Conservation (phyloP, 2,113 vertebrate genomes). For the Potamarius usumacintae region DNA sequence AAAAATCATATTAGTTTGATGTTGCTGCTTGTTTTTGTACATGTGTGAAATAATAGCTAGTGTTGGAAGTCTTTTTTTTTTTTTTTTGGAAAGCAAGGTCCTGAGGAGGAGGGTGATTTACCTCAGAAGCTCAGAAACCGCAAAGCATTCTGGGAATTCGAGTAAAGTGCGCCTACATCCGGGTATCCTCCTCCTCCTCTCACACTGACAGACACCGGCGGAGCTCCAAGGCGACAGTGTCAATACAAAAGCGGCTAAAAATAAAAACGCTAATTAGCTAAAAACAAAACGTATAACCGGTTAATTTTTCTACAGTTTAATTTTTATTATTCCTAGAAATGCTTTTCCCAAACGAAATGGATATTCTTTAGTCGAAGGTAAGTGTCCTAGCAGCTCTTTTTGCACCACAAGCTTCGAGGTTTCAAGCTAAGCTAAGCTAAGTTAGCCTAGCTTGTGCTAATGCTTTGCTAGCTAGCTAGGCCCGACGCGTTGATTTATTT, state of each 20-base stretch:
- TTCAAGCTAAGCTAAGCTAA: slow-evolving; percentile 1
- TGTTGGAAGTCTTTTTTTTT: not conserved
- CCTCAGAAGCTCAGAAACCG: not conserved
- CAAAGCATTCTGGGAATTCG: not conserved
- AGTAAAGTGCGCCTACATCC: slow-evolving; percentile 34
- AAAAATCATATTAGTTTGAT: not conserved
- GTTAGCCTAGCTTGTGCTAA: slow-evolving; percentile 1
- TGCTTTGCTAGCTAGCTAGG: not conserved
- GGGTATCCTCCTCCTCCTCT: not conserved
- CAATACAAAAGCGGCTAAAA: slow-evolving; percentile 38
- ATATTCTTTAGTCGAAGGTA: slow-evolving; percentile 26
- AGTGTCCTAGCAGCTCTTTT: not conserved
- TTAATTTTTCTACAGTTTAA: not conserved
- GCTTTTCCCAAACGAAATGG: not conserved
- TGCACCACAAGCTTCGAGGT: not conserved
- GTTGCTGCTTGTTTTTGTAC: not conserved
- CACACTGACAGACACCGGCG: slow-evolving; percentile 36
- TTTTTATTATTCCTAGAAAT: not conserved
- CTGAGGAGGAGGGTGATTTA: too few species aligned
- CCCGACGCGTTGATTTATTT: not conserved
- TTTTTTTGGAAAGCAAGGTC: too few species aligned
- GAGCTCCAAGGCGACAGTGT: slow-evolving; percentile 46
- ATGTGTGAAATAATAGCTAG: not conserved
- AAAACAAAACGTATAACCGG: not conserved
- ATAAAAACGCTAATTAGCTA: not conserved